Evolutionary conservation across 2,113 vertebrate genomes (phyloP), one percentile per base, ranked within the genome.

Genomic region (Dasypus novemcinctus): DNA sequence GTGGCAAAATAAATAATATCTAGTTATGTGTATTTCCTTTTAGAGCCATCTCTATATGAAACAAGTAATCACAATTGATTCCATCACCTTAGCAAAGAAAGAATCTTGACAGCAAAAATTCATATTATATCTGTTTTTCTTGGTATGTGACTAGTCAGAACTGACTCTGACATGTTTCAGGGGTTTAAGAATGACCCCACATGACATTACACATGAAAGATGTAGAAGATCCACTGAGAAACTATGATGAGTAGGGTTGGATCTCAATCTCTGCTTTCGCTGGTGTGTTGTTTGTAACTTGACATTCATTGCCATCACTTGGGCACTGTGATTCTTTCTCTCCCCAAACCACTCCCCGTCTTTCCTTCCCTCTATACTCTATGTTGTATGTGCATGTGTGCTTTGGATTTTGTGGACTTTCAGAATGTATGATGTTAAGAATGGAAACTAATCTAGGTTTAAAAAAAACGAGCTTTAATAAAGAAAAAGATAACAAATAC

Each of bases 381-480:
- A 0, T 64, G 18, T 82, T 57, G 27, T 89, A 11, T 71, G 29
- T 25, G 9, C 2, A 5, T 74, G 13, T 68, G 3, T 68, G 11
- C 21, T 84, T 94, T 43, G 59, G n/a, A 72, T 81, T 87, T 93
- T 89, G 33, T 84, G 36, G 20, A n/a, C 46, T 90, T 91, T 64
- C 36, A 92, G 41, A 72, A 68, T 78, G 9, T 76, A 33, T 74
- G 6, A 61, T 90, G 8, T n/a, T 78, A 76, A 69, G 63, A 92
- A 64, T 27, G 14, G 6, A 97, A 72, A 74, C 4, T 71, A 87
- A 49, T 87, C 14, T 81, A 38, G 20, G 7, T 36, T 10, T 57
- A 17, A 89, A 86, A 68, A 76, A 84, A n/a, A n/a, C n/a, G n/a
- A 54, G 20, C 41, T 85, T 76, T 92, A 96, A 64, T 86, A 93